phyloP scores from a whole-genome alignment of 2,113 vertebrate species.

The Hemibates koningsi region DNA sequence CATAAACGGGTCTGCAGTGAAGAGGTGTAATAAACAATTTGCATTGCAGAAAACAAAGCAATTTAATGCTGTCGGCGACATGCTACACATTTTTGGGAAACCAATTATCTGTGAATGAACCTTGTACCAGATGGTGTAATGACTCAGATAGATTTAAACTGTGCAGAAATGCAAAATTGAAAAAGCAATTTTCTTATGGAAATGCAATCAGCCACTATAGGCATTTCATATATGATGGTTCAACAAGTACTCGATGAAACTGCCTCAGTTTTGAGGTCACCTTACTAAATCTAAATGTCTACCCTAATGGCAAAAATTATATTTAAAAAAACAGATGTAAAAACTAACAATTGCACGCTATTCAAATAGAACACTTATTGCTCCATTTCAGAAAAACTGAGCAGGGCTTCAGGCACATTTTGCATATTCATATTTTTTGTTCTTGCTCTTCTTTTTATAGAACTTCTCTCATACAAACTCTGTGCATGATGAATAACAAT shows the following conservation, averaged over 20 bases:
- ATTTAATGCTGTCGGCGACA: not conserved
- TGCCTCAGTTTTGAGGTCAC: not conserved
- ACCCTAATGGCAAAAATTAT: not conserved
- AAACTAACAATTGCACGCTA: not conserved
- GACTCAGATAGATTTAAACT: not conserved
- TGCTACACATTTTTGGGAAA: not conserved
- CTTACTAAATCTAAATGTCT: not conserved
- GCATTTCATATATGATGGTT: not conserved
- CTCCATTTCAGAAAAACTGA: not conserved
- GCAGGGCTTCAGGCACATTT: not conserved
- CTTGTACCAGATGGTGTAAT: not conserved
- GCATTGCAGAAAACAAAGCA: not conserved
- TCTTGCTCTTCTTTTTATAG: not conserved
- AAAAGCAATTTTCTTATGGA: slow-evolving; percentile 5
- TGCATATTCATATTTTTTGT: not conserved
- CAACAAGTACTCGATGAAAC: not conserved
- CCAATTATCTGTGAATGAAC: not conserved
- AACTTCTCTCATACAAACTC: not conserved
- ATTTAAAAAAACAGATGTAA: not conserved
- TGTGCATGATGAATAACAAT: not conserved
- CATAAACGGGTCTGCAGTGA: not conserved
- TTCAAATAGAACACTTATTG: not conserved
- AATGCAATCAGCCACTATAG: not conserved
- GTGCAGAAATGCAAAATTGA: not conserved
- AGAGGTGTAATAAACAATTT: not conserved